Conservation (phyloP, 2,113 vertebrate species). For the Campylorhamphus procurvoides region DNA sequence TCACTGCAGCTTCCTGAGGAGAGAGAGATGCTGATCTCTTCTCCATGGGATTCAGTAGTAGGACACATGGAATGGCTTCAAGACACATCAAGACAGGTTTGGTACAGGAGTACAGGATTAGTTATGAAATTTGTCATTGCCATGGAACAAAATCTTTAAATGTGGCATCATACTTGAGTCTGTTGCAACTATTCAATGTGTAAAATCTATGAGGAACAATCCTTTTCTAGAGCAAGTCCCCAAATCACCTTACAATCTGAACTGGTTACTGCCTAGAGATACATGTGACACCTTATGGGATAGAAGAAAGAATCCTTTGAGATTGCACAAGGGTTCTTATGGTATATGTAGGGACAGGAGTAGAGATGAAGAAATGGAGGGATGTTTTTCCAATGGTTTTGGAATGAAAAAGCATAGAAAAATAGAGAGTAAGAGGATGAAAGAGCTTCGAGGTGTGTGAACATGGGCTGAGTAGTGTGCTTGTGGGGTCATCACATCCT, state of each 20-base stretch:
- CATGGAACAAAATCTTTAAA: not conserved
- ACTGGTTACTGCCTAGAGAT: rapidly evolving
- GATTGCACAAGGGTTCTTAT: not conserved
- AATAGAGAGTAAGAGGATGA: not conserved
- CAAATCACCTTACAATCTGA: not conserved
- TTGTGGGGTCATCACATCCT: not conserved
- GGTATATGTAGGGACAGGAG: not conserved
- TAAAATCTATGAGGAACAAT: not conserved
- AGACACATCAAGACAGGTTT: not conserved
- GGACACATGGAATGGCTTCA: not conserved
- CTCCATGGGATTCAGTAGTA: not conserved
- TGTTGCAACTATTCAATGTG: not conserved
- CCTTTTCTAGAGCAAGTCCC: not conserved
- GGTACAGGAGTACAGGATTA: not conserved
- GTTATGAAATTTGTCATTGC: not conserved
- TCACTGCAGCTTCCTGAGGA: not conserved
- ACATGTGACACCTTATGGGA: not conserved
- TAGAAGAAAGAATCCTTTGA: not conserved
- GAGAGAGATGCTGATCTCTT: not conserved
- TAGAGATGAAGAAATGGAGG: not conserved
- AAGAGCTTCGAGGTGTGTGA: not conserved
- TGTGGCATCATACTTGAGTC: not conserved
- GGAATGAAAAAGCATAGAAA: not conserved
- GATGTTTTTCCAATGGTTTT: not conserved
- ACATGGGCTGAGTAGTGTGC: no score